Conservation (phyloP, 2,888 invertebrate species). For the Laothoe populi region DNA sequence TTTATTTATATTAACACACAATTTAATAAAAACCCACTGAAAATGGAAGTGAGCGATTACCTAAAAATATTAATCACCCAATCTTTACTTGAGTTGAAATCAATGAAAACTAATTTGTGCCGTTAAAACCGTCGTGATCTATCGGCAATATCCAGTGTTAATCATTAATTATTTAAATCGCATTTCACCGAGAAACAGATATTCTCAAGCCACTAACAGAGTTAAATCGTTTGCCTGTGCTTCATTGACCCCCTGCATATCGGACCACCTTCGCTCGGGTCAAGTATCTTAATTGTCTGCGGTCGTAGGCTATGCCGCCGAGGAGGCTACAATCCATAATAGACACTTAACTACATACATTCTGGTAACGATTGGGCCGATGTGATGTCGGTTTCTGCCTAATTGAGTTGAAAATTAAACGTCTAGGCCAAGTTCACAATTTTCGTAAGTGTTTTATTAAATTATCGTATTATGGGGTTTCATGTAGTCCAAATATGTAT, state of each 20-base stretch:
- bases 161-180: not conserved
- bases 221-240: constrained; percentile 49
- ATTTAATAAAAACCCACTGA: too few relatives aligned
- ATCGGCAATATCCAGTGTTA: not conserved
- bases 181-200: constrained; percentile 27
- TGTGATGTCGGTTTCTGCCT: constrained; percentile 8
- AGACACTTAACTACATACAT: constrained; percentile 26
- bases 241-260: constrained; percentile 58
- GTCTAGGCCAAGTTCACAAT: not conserved
- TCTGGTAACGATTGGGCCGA: constrained; percentile 23
- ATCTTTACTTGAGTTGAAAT: too few relatives aligned
- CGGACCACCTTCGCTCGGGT: constrained; percentile 60
- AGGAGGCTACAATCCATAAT: constrained; percentile 6
- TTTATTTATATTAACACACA: too few relatives aligned
- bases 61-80: too few relatives aligned
- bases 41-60: too few relatives aligned
- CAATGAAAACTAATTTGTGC: too few relatives aligned
- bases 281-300: constrained; percentile 73
- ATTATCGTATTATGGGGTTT: not conserved
- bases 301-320: constrained; percentile 37
- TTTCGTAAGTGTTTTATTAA: not conserved
- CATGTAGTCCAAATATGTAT: not conserved
- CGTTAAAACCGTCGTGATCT: not conserved
- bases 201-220: constrained; percentile 44
- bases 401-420: constrained; percentile 20